A percentile compares a stretch with the other conserved stretches of the same genome.
Evolutionary conservation across 2,113 vertebrate species (phyloP).

Genomic region (Burhinus bistriatus): DNA sequence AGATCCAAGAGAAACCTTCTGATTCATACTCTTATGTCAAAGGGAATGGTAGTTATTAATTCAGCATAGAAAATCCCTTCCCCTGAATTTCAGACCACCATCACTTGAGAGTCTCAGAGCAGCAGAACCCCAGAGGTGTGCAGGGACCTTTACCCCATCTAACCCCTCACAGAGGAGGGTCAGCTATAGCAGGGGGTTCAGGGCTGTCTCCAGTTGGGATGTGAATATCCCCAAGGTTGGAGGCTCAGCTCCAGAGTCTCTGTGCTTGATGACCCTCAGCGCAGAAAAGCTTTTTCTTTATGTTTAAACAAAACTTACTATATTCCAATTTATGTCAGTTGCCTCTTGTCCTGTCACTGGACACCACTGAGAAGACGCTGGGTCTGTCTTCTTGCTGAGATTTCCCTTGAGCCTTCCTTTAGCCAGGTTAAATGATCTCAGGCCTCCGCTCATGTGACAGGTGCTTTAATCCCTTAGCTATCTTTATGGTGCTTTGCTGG

Average conservation of each 20-base stretch:
- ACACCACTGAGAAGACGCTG: background rate
- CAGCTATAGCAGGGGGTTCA: background rate
- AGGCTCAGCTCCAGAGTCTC: background rate
- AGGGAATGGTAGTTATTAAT: background rate
- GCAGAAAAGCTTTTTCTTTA: background rate
- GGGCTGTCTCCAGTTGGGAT: background rate
- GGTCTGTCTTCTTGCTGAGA: background rate
- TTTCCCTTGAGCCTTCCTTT: background rate
- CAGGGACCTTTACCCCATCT: background rate
- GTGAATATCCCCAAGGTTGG: background rate
- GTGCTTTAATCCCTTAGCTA: background rate
- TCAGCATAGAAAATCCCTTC: background rate
- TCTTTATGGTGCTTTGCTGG: background rate
- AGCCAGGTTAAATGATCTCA: background rate
- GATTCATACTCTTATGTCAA: background rate
- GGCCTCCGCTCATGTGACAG: background rate
- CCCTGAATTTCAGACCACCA: background rate
- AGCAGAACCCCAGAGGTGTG: accelerated
- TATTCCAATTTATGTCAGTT: background rate
- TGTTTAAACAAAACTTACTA: background rate
- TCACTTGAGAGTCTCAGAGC: background rate
- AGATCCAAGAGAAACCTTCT: background rate
- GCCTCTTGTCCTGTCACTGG: background rate
- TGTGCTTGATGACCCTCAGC: background rate
- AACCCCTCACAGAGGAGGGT: accelerated